Evolutionary conservation across 2,797 vertebrate species (phyloP), one percentile per base, ranked within the genome.

Genomic region (Lutjanus campechanus): DNA sequence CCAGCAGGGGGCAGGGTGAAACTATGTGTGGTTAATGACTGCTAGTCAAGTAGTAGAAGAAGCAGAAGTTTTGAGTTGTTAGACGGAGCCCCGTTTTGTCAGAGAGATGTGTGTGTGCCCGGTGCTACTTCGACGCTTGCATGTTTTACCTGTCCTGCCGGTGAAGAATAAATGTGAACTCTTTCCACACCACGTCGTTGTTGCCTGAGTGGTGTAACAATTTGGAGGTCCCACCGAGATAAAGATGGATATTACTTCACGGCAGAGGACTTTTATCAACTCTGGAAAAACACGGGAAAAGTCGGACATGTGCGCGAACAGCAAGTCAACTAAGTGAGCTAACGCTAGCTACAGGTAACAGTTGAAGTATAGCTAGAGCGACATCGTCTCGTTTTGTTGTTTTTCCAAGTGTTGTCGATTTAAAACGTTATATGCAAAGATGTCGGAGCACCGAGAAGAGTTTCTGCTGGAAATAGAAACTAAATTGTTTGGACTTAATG

Each of bases 181-280:
- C 49, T 50, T 50, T 51, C 50, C n/a, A 10, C 50, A 51, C 50
- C 50, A 4, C 1, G 8, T 19, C 7, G 19, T 47, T 51, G 50
- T 51, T 19, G 50, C 19, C 7, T 62, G 19, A 44, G 41, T 20
- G 60, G 60, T 62, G 60, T 62, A 62, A 62, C 10, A 60, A 44
- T 62, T 62, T 62, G 40, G 59, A 62, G 59, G 59, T 62, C 15
- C 59, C 40, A 62, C 41, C 22, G 49, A 25, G 25, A 25, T 25
- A 1, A 25, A 25, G 25, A 25, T 25, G 25, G 25, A 25, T 25
- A 25, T 25, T 25, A 25, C 25, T 25, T 25, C 25, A 25, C 25
- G 3, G 25, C 25, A 25, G 25, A 25, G 25, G 25, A 25, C 25
- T 25, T 25, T 25, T 25, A 1, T 25, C 25, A 25, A 25, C 25